Base-by-base conservation (phyloP, 64 coral and sea anemone genomes). In the Acropora tenuis region DNA sequence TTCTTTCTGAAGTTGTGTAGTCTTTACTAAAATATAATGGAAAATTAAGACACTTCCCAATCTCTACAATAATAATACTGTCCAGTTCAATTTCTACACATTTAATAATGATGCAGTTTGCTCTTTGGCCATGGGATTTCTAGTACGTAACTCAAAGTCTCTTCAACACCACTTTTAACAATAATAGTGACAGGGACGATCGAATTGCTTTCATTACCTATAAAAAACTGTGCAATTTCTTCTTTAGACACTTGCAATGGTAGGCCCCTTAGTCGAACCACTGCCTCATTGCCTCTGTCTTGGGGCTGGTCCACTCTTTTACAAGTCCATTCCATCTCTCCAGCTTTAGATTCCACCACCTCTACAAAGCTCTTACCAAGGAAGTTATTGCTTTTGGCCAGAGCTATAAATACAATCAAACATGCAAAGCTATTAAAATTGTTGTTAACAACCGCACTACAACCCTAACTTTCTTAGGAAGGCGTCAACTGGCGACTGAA, bases 291-390 rank as follows among this genome's bases (percentile, higher is more conserved):
- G 68, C 80, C 86, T 30, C 85, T 93, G 12, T 96, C 97, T 76
- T 75, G 72, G 17, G 90, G 83, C 18, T 92, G 94, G 4, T 91
- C 94, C 86, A 90, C 85, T 83, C 97, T 92, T 75, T 93, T 99
- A 47, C 90, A 92, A 0, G 90, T 89, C 88, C 84, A 96, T 61
- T 99, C 94, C 97, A 99, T 99, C 47, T 99, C 97, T 13, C 90
- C 90, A 8, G 48, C 50, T 30, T 96, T 99, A 20, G 94, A 99
- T 16, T 78, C 77, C 47, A 99, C 96, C 41, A 99, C 97, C 43
- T 99, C 97, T 61, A 99, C 88, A 86, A 96, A 99, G 77, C 97
- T 86, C 78, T 99, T 99, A 42, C 97, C 97, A 74, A 99, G 96
- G 19, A 89, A 88, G 50, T 99, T 83, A 15, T 99, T 99, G 48